These are phyloP conservation scores for Dendrolimus punctatus DNA, from an alignment of 1,140 invertebrate genomes.

Conservation along the genomic window DNA sequence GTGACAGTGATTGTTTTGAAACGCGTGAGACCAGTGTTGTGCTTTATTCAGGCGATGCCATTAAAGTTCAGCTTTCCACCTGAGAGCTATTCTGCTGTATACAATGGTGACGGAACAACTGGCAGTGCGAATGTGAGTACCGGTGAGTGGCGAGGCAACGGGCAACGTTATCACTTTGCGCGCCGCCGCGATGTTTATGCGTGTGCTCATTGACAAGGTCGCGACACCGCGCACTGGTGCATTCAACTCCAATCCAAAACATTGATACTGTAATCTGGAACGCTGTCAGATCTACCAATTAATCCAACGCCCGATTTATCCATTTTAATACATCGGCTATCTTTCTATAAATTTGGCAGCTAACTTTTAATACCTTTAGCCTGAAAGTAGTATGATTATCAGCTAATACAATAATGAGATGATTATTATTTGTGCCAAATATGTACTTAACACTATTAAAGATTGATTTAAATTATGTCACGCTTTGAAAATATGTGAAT, in stretches of 20 bases:
- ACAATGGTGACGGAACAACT: constrained; percentile 35
- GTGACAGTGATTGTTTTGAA: not conserved
- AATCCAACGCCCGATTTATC: too few relatives aligned
- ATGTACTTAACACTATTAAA: too few relatives aligned
- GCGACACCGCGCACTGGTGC: constrained; percentile 38
- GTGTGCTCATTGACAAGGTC: constrained; percentile 51
- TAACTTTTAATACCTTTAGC: too few relatives aligned
- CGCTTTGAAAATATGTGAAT: too few relatives aligned
- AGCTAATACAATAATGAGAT: too few relatives aligned
- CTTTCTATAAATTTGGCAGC: too few relatives aligned
- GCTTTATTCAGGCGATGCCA: constrained; percentile 32
- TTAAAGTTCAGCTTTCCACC: constrained; percentile 53
- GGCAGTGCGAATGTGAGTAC: constrained; percentile 55
- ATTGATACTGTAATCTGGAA: too few relatives aligned
- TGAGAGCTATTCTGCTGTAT: constrained; percentile 60
- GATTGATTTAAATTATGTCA: too few relatives aligned
- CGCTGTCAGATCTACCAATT: too few relatives aligned
- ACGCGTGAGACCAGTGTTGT: constrained; percentile 7
- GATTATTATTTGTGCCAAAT: too few relatives aligned
- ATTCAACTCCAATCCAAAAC: constrained; percentile 44
- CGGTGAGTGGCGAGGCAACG: constrained; percentile 31
- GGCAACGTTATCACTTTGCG: constrained; percentile 31
- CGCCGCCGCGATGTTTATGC: constrained; percentile 26
- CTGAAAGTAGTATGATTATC: too few relatives aligned
- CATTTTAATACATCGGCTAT: too few relatives aligned